A percentile compares a stretch with the other conserved stretches of the same genome.
Conservation (phyloP, 2,113 vertebrate genomes). For the Hystrix cristata region DNA sequence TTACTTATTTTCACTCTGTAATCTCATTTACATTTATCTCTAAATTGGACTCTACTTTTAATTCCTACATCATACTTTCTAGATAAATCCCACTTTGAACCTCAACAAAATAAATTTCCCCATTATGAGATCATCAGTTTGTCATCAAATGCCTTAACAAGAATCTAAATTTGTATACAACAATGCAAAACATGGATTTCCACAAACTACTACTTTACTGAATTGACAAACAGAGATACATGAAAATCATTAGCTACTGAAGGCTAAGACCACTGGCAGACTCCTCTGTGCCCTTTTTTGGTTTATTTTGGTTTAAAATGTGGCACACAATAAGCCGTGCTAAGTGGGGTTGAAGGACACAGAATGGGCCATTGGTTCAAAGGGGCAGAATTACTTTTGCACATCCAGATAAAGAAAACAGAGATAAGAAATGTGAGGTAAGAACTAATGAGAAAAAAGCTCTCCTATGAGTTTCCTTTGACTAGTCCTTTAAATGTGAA, state of each 20-base stretch:
- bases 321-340: background rate
- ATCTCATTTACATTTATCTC: slow-evolving; percentile 28
- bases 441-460: background rate
- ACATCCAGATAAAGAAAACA: background rate
- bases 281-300: background rate
- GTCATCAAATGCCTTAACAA: background rate
- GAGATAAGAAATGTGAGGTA: background rate
- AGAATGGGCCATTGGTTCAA: background rate
- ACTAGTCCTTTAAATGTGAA: background rate
- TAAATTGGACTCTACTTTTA: background rate
- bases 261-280: background rate
- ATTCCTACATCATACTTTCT: background rate
- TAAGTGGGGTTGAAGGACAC: background rate
- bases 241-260: background rate
- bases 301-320: background rate
- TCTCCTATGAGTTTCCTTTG: no score
- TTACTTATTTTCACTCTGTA: background rate
- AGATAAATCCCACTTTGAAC: slow-evolving; percentile 16
- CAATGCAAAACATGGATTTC: background rate
- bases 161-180: background rate
- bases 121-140: background rate
- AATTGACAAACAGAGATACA: background rate
- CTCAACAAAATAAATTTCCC: background rate
- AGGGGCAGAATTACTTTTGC: fast-evolving
- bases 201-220: background rate